Evolutionary conservation across 2,113 vertebrate species (phyloP).

Genomic region (Eclectus roratus): DNA sequence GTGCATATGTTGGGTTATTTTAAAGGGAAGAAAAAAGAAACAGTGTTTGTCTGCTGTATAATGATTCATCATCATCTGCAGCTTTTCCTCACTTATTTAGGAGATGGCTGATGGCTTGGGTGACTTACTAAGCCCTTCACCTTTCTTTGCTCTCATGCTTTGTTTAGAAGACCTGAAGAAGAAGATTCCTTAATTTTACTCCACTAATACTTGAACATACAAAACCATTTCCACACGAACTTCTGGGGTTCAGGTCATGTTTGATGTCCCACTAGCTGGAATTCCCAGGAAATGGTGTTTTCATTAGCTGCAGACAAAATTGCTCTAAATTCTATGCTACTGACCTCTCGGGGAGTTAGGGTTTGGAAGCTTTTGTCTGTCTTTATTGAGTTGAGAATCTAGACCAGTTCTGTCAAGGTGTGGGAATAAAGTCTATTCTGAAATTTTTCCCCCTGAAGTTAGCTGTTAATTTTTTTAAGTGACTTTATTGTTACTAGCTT

Average conservation of each 20-base stretch:
- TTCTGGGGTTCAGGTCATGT: not conserved
- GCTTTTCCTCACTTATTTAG: not conserved
- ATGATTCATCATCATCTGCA: not conserved
- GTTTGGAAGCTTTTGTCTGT: not conserved
- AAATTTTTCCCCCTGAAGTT: not conserved
- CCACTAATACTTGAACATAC: not conserved
- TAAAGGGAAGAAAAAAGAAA: not conserved
- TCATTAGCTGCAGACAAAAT: not conserved
- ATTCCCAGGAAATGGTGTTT: not conserved
- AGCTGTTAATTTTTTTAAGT: not conserved
- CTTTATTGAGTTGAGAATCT: not conserved
- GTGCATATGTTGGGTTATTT: not conserved
- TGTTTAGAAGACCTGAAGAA: not conserved
- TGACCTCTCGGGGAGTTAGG: not conserved
- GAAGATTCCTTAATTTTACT: not conserved
- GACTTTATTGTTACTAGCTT: not conserved
- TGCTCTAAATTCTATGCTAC: not conserved
- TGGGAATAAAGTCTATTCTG: not conserved
- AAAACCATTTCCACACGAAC: not conserved
- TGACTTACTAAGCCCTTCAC: not conserved
- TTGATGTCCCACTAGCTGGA: not conserved
- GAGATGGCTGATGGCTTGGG: not conserved
- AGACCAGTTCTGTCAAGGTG: not conserved
- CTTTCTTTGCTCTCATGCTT: not conserved
- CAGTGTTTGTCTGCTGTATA: not conserved